Evolutionary conservation across 2,797 vertebrate genomes (phyloP), one percentile per base, ranked within the genome.

Genomic region (Tiaroga cobitis): DNA sequence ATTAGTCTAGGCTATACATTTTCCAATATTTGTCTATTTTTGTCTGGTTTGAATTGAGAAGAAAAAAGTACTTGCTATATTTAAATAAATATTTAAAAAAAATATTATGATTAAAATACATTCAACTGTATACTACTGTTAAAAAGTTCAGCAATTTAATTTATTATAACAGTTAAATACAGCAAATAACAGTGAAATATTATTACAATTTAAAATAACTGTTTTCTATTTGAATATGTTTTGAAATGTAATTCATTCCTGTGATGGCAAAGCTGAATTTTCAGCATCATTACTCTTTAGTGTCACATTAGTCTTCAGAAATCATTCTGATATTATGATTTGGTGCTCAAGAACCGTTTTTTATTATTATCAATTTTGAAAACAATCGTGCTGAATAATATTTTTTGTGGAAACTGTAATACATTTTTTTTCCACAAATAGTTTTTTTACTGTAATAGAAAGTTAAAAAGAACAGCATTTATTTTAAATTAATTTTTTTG

Each of bases 401-500:
- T 6, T 49, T 73, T 59, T 73, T 29, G 21, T 72, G n/a, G 15
- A 73, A 73, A 43, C 37, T 70, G 6, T 41, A 73, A 29, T 49
- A 16, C 3, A 5, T 15, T 4, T 46, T 4, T 15, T 15, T 4
- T 16, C 4, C 43, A 46, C 1, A 0, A 4, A 16, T 49, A 5
- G 3, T 43, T 49, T 5, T 49, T 16, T 49, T 2, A 37, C 37
- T 1, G 0, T 37, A 49, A 46, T 46, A 46, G 46, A 16, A 49
- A 16, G 43, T 46, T 46, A 15, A 16, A 49, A 49, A 49, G 7
- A 46, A 67, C 32, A 67, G 4, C 10, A 39, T 69, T 69, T 69
- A 69, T 39, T 69, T 69, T 2, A 11, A 39, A 69, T 39, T 13
- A 0, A 69, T 3, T 11, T 10, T 37, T 69, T 13, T 69, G 19